Base-by-base conservation (phyloP, 2,797 vertebrate genomes). In the Selene dorsalis region DNA sequence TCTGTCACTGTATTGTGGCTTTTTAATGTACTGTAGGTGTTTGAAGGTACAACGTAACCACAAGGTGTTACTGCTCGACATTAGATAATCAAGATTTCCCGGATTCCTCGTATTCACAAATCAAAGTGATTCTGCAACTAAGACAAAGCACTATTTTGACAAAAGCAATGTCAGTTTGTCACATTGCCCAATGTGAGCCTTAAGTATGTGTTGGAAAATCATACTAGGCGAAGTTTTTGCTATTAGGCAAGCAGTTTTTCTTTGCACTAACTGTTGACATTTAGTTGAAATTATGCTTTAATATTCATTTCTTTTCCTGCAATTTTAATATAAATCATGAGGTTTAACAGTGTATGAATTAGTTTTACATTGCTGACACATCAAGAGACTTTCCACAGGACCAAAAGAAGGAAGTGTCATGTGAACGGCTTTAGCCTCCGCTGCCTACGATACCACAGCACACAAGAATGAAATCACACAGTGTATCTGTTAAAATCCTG, bases 331-430 rank as follows among this genome's bases (percentile, higher is more conserved):
- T 26, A 26, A 80, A 79, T 67, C 28, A 59, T 79, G 57, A 60
- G 72, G 16, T 69, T 55, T 77, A 59, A 76, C n/a, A 68, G 48
- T 77, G 17, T 41, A 28, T 78, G 38, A 18, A 59, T 81, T 58
- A 53, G 22, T 80, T 74, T 69, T 30, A 48, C 57, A 56, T 55
- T 7, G 11, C n/a, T 63, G 28, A 63, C 30, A 57, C 55, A 6
- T 73, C 41, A 35, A 35, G 39, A 79, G 32, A 80, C 57, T 81
- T 77, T 73, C 61, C 50, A 50, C 59, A 81, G 90, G 90, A 93
- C 90, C 92, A 92, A 92, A 84, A 35, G 32, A 80, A 69, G 70
- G 41, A 82, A 57, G 26, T 69, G 65, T 82, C 73, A 70, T 45
- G 55, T 68, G 84, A 86, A 78, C 63, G 79, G 78, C 67, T 74